Conservation (phyloP, 2,113 vertebrate species). For the Anoura caudifer region DNA sequence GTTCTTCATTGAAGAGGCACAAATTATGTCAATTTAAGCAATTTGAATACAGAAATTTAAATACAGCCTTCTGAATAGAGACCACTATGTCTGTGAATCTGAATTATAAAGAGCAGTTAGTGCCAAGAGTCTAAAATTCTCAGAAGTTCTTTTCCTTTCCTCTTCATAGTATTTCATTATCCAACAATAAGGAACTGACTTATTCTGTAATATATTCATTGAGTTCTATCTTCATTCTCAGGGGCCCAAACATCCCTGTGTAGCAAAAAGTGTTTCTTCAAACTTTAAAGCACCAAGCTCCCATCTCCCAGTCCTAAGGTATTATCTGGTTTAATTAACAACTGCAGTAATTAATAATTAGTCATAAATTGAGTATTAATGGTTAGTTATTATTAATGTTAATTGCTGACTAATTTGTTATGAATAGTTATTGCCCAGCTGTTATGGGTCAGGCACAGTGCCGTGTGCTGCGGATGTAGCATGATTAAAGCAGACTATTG, state of each 20-base stretch:
- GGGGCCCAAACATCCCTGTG: background rate
- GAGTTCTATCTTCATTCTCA: background rate
- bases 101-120: background rate
- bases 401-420: background rate
- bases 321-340: background rate
- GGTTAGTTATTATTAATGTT: background rate
- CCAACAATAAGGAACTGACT: background rate
- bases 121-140: background rate
- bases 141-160: background rate
- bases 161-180: background rate
- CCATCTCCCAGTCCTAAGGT: background rate
- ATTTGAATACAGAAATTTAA: background rate
- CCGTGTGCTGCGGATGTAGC: background rate
- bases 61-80: background rate
- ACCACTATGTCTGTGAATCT: background rate
- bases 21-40: background rate
- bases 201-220: background rate
- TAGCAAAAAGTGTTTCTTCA: background rate
- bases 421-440: background rate
- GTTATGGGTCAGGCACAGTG: background rate
- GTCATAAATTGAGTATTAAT: background rate
- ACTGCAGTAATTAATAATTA: background rate
- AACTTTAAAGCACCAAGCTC: background rate
- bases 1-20: background rate
- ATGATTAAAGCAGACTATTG: background rate